Base-by-base conservation (phyloP, 2,113 vertebrate genomes). In the Saguinus midas region DNA sequence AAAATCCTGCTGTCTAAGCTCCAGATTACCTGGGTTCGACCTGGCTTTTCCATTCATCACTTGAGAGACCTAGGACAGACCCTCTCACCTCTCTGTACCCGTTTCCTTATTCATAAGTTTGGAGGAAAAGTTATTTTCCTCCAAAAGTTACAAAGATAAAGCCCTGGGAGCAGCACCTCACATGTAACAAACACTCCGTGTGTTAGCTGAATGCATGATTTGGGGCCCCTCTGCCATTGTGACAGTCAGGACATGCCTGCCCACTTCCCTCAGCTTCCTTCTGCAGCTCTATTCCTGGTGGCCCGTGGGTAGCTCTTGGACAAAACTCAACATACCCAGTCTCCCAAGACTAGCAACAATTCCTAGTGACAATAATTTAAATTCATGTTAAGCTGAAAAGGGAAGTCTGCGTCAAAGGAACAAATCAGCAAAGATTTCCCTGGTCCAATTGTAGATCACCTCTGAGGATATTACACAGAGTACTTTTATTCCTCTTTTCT, bases 371-470 rank as follows among this genome's bases (percentile, higher is more conserved):
- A 75, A 29, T 6, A n/a, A 40, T 73, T 50, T 83, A 87, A 75
- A 66, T 87, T 92, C 55, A 70, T 23, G 29, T 16, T 35, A 45
- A 83, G 9, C 12, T 16, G 76, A 80, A 92, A 96, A 84, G 87
- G 61, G 78, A 97, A 96, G 75, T 92, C 48, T 68, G n/a, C 2
- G 2, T 90, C 84, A 68, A 95, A 92, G 52, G 6, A 45, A 89
- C 37, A 75, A 50, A 68, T 73, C 75, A 48, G n/a, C 61, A 76
- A 37, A 87, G 43, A 14, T 87, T 87, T 80, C 52, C 23, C 6
- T 1, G 25, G 32, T 32, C 45, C 55, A 25, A 7, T 55, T 55
- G 35, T 16, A 58, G n/a, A 48, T 88, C 40, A 81, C 17, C 50
- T 92, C 70, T 55, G 81, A 90, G 66, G 75, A 70, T 72, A 13